These are phyloP conservation scores for Eumerus sabulonum DNA, from an alignment of 2,888 invertebrate species.

Conservation along the genomic window DNA sequence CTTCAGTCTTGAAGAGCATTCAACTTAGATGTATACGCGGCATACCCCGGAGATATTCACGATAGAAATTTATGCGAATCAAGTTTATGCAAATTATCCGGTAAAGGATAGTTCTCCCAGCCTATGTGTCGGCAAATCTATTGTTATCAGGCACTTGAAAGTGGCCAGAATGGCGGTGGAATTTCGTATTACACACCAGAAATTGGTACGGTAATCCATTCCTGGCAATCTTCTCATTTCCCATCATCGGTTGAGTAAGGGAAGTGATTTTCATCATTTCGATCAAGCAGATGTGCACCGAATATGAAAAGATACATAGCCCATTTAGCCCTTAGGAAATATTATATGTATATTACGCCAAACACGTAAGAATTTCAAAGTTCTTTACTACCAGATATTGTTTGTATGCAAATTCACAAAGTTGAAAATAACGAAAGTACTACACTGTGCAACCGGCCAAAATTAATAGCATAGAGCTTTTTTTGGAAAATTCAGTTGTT, in stretches of 20 bases:
- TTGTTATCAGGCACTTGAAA: constrained; percentile 44
- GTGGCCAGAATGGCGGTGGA: constrained; percentile 24
- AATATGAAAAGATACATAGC: no score
- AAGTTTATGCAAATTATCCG: constrained; percentile 61
- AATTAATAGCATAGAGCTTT: no score
- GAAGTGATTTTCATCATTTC: constrained; percentile 33
- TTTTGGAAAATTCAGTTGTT: no score
- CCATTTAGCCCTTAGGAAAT: no score
- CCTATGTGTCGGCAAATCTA: constrained; percentile 49
- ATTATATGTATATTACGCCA: no score
- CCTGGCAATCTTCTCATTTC: constrained; percentile 39
- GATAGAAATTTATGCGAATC: constrained; percentile 60
- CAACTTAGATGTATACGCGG: constrained; percentile 37
- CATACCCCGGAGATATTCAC: constrained; percentile 45
- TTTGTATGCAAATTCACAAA: no score
- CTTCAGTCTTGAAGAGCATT: no score
- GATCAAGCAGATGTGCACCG: no score
- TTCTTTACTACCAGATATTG: no score
- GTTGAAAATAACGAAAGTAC: no score
- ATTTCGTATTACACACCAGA: constrained; percentile 22
- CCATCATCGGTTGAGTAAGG: constrained; percentile 32
- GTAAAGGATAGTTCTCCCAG: constrained; percentile 48
- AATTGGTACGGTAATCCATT: constrained; percentile 33
- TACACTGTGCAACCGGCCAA: no score
- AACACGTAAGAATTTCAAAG: no score